Percentiles rank a stretch among this genome's conserved stretches.
phyloP scores from a whole-genome alignment of 2,888 invertebrate species.

The Eulithis prunata region DNA sequence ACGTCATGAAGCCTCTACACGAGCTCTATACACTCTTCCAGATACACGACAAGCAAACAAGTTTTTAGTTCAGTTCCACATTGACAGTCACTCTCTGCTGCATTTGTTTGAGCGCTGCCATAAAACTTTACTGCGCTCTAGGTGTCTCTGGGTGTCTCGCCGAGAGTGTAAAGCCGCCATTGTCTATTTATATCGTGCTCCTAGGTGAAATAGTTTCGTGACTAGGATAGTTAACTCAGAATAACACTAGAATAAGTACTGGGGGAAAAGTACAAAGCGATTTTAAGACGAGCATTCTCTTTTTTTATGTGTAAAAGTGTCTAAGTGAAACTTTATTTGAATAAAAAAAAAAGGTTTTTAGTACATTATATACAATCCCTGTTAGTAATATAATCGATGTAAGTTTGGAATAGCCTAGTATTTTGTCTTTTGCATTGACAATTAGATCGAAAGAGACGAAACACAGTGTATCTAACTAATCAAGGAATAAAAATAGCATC shows the following conservation, averaged over 20 bases:
- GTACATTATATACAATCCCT: too few relatives aligned
- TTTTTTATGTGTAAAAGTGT: not conserved
- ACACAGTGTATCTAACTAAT: too few relatives aligned
- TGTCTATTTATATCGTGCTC: constrained; percentile 34
- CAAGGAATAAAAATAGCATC: too few relatives aligned
- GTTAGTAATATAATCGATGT: too few relatives aligned
- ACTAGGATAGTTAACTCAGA: constrained; percentile 35
- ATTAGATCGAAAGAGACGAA: too few relatives aligned
- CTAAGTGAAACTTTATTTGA: too few relatives aligned
- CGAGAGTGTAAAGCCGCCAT: constrained; percentile 18
- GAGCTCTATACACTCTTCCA: not conserved
- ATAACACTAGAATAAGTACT: constrained; percentile 11
- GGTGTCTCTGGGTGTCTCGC: constrained; percentile 15
- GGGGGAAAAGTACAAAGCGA: constrained; percentile 12
- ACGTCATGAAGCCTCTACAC: too few relatives aligned
- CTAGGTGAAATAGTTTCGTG: constrained; percentile 47
- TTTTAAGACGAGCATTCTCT: constrained; percentile 4
- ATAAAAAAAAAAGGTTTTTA: too few relatives aligned
- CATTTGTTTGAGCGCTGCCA: not conserved
- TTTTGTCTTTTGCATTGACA: too few relatives aligned
- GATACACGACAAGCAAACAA: not conserved
- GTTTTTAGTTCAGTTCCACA: not conserved
- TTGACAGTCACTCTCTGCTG: constrained; percentile 1
- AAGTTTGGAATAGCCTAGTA: too few relatives aligned
- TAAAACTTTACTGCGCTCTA: constrained; percentile 14